These are phyloP conservation scores for Vesta saturnalis DNA, from an alignment of 2,888 invertebrate species.

Conservation along the genomic window DNA sequence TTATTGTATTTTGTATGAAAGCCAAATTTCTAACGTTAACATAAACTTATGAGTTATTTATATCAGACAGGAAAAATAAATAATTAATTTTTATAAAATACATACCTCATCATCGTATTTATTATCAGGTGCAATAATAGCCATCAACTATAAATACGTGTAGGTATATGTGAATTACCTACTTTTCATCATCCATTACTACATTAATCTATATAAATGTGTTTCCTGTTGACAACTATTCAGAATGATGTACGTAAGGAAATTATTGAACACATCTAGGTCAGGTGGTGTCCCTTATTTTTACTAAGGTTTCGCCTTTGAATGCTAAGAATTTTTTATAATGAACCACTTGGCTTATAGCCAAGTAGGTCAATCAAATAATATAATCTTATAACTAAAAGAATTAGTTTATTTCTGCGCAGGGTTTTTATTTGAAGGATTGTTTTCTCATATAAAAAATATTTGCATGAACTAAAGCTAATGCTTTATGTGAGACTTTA, in stretches of 20 bases:
- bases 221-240: slow-evolving; percentile 17
- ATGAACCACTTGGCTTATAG: slow-evolving; percentile 12
- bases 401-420: too few species aligned
- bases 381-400: background rate
- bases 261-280: slow-evolving; percentile 22
- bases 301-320: slow-evolving; percentile 19
- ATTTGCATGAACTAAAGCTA: too few species aligned
- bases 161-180: background rate
- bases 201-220: background rate
- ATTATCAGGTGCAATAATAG: background rate
- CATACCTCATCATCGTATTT: slow-evolving; percentile 15
- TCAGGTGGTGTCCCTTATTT: slow-evolving; percentile 16
- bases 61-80: background rate
- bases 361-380: slow-evolving; percentile 16
- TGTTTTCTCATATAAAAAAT: too few species aligned
- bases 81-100: background rate
- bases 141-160: background rate
- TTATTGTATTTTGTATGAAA: background rate
- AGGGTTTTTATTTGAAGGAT: too few species aligned
- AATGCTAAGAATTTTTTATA: slow-evolving; percentile 12
- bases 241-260: slow-evolving; percentile 16
- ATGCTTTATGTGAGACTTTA: too few species aligned
- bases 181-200: background rate
- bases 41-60: too few species aligned
- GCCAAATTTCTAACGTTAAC: background rate